Evolutionary conservation across 2,113 vertebrate species (phyloP).

Genomic region (Campylorhamphus procurvoides): DNA sequence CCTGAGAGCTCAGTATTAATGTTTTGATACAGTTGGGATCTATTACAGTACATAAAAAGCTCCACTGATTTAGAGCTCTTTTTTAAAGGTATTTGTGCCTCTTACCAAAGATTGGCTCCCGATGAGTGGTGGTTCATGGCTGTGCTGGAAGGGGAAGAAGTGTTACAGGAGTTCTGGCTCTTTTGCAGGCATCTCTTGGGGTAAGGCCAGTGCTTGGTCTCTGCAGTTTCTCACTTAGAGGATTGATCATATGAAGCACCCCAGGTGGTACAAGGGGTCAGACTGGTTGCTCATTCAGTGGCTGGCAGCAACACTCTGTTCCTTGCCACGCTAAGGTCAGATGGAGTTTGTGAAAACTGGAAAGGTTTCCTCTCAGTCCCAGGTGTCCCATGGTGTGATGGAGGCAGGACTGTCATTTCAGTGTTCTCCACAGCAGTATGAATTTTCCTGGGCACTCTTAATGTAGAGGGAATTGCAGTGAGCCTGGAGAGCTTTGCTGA

Average conservation of each 20-base stretch:
- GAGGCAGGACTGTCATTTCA: not conserved
- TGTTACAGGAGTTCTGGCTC: not conserved
- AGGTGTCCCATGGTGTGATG: not conserved
- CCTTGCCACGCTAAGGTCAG: accelerated
- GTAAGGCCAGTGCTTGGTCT: not conserved
- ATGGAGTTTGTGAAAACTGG: not conserved
- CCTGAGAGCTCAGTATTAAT: constrained; percentile 6
- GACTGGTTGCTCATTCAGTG: not conserved
- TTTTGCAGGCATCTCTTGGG: not conserved
- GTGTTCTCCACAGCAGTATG: accelerated
- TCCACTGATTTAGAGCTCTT: not conserved
- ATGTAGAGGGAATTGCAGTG: not conserved
- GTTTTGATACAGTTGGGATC: constrained; percentile 2
- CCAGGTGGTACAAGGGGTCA: not conserved
- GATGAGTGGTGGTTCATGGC: accelerated
- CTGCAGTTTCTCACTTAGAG: not conserved
- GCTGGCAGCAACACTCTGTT: not conserved
- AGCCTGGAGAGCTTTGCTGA: not conserved
- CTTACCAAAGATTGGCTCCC: not conserved
- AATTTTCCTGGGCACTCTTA: not conserved
- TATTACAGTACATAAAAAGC: constrained; percentile 7
- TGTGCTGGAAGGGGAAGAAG: not conserved
- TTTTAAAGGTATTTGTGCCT: not conserved
- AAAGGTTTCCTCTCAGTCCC: not conserved
- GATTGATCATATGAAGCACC: not conserved